Percentiles rank a stretch among this genome's conserved stretches.
These are phyloP conservation scores for Montifringilla adamsi DNA, from an alignment of 2,113 vertebrate species.

Conservation along the genomic window DNA sequence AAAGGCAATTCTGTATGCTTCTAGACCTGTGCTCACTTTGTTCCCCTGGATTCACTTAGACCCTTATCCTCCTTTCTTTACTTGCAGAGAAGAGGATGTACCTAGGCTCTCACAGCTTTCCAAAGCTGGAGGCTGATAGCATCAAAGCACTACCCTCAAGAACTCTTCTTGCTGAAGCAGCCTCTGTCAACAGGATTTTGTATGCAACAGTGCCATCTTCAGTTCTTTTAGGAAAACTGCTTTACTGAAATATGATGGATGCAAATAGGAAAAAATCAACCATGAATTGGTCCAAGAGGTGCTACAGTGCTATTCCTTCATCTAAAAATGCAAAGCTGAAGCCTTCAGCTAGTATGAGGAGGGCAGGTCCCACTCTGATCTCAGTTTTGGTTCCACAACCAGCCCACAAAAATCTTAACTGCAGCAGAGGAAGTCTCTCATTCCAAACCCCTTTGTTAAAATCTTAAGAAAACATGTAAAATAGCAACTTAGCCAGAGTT, in stretches of 20 bases:
- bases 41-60: neutral
- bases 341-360: neutral
- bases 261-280: neutral
- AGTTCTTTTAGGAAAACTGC: neutral
- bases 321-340: neutral
- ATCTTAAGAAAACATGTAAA: neutral
- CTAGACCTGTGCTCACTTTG: neutral
- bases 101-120: accelerated
- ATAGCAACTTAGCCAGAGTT: neutral
- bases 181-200: neutral
- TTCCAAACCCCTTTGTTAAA: neutral
- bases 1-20: neutral
- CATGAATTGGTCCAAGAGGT: neutral
- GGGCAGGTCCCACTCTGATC: accelerated
- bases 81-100: neutral
- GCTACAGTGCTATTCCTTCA: accelerated
- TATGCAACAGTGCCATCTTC: conserved; percentile 9
- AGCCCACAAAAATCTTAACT: neutral
- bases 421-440: neutral
- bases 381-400: neutral
- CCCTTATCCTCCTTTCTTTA: neutral
- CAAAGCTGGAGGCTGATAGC: neutral
- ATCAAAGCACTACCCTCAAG: neutral
- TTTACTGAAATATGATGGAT: neutral
- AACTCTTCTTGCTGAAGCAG: neutral